These are phyloP conservation scores for Ceyx erithaca DNA, from an alignment of 2,797 vertebrate genomes.

Conservation along the genomic window DNA sequence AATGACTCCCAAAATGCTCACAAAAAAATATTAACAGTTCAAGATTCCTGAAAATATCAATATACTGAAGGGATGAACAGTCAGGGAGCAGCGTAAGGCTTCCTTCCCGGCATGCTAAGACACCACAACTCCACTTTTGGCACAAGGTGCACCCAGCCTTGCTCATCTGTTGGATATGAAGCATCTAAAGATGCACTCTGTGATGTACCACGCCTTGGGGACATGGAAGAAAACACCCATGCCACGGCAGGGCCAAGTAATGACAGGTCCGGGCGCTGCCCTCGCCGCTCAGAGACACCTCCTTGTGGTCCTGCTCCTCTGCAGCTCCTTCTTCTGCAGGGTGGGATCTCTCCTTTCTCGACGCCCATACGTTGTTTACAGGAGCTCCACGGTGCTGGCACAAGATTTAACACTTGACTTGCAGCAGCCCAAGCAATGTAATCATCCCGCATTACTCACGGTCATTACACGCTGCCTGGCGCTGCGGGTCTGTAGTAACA, in stretches of 20 bases:
- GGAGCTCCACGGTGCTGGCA: background rate
- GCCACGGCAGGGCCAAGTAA: background rate
- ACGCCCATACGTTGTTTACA: background rate
- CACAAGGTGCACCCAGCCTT: background rate
- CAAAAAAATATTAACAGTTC: background rate
- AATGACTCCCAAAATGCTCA: background rate
- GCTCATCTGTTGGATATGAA: background rate
- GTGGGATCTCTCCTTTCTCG: background rate
- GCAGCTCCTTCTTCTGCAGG: background rate
- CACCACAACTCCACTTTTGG: background rate
- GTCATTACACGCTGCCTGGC: background rate
- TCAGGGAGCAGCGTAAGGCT: background rate
- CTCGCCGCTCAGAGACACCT: background rate
- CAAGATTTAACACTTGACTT: background rate
- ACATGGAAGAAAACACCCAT: background rate
- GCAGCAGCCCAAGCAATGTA: background rate
- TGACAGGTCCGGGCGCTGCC: background rate
- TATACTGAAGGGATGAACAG: background rate
- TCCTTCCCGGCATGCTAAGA: background rate
- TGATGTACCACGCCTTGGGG: background rate
- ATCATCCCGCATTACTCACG: background rate
- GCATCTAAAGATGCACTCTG: background rate
- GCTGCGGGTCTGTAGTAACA: background rate
- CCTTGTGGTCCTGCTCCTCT: background rate
- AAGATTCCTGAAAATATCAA: background rate